Evolutionary conservation across 2,113 vertebrate genomes (phyloP).

Genomic region (Theristicus caerulescens): DNA sequence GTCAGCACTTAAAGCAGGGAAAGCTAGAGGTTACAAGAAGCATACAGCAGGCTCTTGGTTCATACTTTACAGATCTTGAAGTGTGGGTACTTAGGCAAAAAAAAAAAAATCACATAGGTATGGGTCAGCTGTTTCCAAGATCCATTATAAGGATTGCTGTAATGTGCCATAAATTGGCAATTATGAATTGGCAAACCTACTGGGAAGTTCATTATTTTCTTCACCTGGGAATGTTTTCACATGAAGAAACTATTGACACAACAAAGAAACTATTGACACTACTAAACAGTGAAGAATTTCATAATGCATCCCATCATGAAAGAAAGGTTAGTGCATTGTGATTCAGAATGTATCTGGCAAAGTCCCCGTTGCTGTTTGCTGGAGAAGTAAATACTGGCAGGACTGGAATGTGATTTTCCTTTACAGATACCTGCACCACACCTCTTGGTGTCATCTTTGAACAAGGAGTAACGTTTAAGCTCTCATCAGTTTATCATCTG

Average conservation of each 20-base stretch:
- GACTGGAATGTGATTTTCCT: background rate
- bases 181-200: background rate
- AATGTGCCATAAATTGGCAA: background rate
- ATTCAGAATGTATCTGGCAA: background rate
- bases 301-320: background rate
- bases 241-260: too few relatives aligned
- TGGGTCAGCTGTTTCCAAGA: background rate
- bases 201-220: background rate
- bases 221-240: background rate
- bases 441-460: background rate
- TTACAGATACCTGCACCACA: background rate
- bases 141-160: background rate
- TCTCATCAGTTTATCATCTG: background rate
- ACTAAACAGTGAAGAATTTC: background rate
- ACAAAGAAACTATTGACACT: constrained; percentile 24
- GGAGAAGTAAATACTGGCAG: background rate
- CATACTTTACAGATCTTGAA: background rate
- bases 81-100: background rate
- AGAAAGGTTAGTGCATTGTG: background rate
- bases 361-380: background rate
- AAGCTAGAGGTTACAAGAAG: background rate
- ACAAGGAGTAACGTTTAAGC: background rate
- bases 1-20: background rate
- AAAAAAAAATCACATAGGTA: background rate
- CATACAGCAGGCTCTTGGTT: background rate